Conservation (phyloP, 2,888 invertebrate species). For the Ichneumoninae sp. region DNA sequence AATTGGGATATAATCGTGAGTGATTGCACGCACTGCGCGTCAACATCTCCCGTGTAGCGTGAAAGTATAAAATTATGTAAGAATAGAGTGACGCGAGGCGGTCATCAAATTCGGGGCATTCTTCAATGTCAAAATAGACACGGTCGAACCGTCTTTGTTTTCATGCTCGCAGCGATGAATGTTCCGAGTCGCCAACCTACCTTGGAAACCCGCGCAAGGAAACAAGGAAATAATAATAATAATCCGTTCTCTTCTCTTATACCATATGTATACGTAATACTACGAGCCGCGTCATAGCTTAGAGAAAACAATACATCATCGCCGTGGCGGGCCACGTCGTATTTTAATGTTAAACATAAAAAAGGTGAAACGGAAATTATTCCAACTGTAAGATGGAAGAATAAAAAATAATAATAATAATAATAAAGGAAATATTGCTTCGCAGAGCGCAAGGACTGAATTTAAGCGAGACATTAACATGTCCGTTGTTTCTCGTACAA, state of each 20-base stretch:
- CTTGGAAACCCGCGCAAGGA: background rate
- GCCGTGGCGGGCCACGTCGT: conserved; percentile 56
- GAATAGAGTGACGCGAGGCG: conserved; percentile 1
- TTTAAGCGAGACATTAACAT: conserved; percentile 26
- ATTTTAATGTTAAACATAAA: conserved; percentile 37
- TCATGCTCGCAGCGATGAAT: background rate
- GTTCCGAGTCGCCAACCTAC: background rate
- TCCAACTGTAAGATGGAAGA: conserved; percentile 31
- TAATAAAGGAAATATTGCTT: conserved; percentile 43
- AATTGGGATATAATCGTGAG: conserved; percentile 26
- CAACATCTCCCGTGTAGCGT: conserved; percentile 43
- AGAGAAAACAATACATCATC: conserved; percentile 41
- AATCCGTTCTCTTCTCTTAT: conserved; percentile 31
- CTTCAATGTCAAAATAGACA: background rate
- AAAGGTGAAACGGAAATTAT: conserved; percentile 25
- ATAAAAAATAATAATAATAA: conserved; percentile 8
- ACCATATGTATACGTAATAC: conserved; percentile 27
- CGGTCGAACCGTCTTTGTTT: background rate
- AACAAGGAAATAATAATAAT: background rate
- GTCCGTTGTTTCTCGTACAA: conserved; percentile 11
- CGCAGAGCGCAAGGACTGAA: conserved; percentile 52
- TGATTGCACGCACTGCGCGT: conserved; percentile 2
- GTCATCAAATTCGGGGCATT: conserved; percentile 17
- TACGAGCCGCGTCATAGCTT: conserved; percentile 42
- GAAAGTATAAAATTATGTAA: conserved; percentile 55